A percentile compares a stretch with the other conserved stretches of the same genome.
Evolutionary conservation across 2,797 vertebrate species (phyloP).

Genomic region (Tympanoctomys barrerae): DNA sequence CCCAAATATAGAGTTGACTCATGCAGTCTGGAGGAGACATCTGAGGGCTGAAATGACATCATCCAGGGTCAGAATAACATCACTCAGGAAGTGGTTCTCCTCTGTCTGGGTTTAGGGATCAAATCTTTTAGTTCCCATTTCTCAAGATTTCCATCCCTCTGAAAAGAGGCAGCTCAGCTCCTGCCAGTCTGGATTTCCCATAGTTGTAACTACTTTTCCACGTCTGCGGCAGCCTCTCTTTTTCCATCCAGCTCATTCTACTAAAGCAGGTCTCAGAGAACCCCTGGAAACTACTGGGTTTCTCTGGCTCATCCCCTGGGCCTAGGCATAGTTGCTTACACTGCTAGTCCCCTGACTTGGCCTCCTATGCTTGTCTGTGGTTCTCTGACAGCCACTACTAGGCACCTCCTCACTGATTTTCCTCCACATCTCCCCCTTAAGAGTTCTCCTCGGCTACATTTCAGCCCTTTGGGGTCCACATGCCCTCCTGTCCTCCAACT

Average conservation of each 20-base stretch:
- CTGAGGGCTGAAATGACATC: constrained; percentile 72
- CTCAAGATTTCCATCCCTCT: constrained; percentile 60
- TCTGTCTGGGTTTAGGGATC: constrained; percentile 73
- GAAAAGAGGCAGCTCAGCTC: background rate
- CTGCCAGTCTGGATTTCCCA: constrained; percentile 56
- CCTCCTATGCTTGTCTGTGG: background rate
- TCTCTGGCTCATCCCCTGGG: background rate
- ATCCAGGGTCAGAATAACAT: constrained; percentile 74
- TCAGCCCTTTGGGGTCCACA: background rate
- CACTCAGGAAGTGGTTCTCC: constrained; percentile 67
- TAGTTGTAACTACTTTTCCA: constrained; percentile 52
- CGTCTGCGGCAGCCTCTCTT: background rate
- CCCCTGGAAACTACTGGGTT: background rate
- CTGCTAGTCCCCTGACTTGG: background rate
- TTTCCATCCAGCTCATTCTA: constrained; percentile 30
- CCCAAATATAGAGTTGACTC: constrained; percentile 80
- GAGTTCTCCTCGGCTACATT: background rate
- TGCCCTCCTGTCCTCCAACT: background rate
- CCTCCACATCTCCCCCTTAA: background rate
- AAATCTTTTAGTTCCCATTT: constrained; percentile 39
- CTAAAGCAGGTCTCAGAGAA: constrained; percentile 44
- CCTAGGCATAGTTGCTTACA: background rate
- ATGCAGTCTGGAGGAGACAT: constrained; percentile 68
- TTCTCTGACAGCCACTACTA: background rate
- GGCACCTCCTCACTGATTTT: background rate